Percentiles rank a stretch among this genome's conserved stretches.
Evolutionary conservation across 2,113 vertebrate species (phyloP).

Genomic region (Myotis davidii): DNA sequence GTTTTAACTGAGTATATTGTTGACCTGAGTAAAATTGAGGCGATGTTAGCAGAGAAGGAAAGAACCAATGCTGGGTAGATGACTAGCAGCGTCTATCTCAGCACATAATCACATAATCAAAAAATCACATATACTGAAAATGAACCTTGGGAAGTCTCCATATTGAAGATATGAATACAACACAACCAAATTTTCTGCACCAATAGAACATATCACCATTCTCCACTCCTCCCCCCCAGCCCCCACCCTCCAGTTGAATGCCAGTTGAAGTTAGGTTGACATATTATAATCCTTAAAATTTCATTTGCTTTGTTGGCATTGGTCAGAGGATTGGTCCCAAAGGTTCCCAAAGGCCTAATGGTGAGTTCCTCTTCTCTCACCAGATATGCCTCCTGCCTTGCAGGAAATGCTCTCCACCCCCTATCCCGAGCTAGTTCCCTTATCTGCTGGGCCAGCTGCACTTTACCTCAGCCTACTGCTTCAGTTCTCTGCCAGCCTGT

Average conservation of each 20-base stretch:
- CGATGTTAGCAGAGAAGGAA: background rate
- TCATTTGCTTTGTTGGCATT: background rate
- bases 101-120: background rate
- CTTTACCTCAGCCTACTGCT: background rate
- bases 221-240: too few species aligned
- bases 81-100: background rate
- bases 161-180: background rate
- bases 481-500: background rate
- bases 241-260: background rate
- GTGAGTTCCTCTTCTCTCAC: background rate
- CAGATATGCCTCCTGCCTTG: background rate
- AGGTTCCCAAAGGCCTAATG: background rate
- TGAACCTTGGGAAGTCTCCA: background rate
- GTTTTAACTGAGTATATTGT: background rate
- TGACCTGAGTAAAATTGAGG: background rate
- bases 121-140: background rate
- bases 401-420: background rate
- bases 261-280: background rate
- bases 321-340: background rate
- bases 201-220: background rate
- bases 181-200: background rate
- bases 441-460: background rate
- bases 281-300: background rate
- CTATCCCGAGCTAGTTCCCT: background rate
- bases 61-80: background rate